Evolutionary conservation across 2,888 invertebrate species (phyloP).

Genomic region (Ennomos quercinarius): DNA sequence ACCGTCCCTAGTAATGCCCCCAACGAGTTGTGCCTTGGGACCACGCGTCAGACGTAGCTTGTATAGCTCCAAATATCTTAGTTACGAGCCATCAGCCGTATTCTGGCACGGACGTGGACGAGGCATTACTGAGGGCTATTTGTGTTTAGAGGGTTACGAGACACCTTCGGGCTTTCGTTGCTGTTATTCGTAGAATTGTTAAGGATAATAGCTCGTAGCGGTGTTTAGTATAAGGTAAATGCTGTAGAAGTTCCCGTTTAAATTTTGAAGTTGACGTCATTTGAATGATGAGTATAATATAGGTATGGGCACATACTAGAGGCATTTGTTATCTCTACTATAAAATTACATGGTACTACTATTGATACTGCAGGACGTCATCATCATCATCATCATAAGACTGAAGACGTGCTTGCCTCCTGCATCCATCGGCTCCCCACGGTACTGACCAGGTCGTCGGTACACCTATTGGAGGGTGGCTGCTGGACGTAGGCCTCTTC

Average conservation of each 20-base stretch:
- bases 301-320: no score
- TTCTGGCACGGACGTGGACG: slow-evolving; percentile 25
- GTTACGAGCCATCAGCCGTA: slow-evolving; percentile 56
- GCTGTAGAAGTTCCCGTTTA: background rate
- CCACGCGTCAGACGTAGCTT: slow-evolving; percentile 64
- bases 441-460: no score
- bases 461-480: no score
- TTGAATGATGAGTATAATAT: no score
- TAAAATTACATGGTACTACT: no score
- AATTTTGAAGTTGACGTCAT: background rate
- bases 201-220: slow-evolving; percentile 8
- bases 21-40: slow-evolving; percentile 64
- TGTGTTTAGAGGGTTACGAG: slow-evolving; percentile 30
- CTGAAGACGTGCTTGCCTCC: no score
- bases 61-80: slow-evolving; percentile 66
- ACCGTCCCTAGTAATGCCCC: slow-evolving; percentile 58
- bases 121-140: slow-evolving; percentile 22
- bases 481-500: no score
- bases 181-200: slow-evolving; percentile 18
- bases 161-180: slow-evolving; percentile 18
- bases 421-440: no score
- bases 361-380: no score
- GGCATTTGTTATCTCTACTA: no score
- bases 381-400: no score
- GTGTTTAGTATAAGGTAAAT: slow-evolving; percentile 10